Percentiles rank a stretch among this genome's conserved stretches.
Conservation (phyloP, 1,140 invertebrate genomes). For the Leucophenga varia region DNA sequence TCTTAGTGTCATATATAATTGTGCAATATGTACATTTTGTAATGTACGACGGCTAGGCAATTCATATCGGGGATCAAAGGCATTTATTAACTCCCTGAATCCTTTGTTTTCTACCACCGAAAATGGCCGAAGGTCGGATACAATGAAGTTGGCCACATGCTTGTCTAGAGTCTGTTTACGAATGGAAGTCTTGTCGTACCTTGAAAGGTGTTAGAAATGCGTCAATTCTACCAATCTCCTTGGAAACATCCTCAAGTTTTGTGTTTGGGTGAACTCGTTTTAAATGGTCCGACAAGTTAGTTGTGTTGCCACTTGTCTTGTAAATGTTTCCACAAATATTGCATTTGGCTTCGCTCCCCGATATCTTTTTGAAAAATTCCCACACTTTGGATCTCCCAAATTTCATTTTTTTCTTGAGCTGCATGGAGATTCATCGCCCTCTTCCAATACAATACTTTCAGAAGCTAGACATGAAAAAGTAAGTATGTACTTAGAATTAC, state of each 20-base stretch:
- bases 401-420: too few species aligned
- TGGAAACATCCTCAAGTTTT: background rate
- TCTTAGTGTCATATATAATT: background rate
- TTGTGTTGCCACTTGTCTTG: slow-evolving; percentile 11
- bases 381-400: too few species aligned
- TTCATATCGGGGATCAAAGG: slow-evolving; percentile 1
- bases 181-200: background rate
- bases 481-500: too few species aligned
- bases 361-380: too few species aligned
- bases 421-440: too few species aligned
- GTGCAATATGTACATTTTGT: slow-evolving; percentile 7
- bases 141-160: slow-evolving; percentile 1
- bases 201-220: background rate
- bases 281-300: slow-evolving; percentile 6
- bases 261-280: slow-evolving; percentile 8
- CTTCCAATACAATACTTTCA: too few species aligned
- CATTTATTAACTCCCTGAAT: slow-evolving; percentile 2
- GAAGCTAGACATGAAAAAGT: too few species aligned
- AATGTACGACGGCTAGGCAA: slow-evolving; percentile 2
- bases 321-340: slow-evolving; percentile 14
- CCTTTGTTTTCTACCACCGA: slow-evolving; percentile 10
- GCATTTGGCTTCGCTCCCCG: slow-evolving; percentile 12
- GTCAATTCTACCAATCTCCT: background rate
- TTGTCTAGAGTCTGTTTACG: slow-evolving; percentile 6
- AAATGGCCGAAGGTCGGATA: slow-evolving; percentile 8